Base-by-base conservation (phyloP, 2,797 vertebrate species). In the Sylvilagus floridanus region DNA sequence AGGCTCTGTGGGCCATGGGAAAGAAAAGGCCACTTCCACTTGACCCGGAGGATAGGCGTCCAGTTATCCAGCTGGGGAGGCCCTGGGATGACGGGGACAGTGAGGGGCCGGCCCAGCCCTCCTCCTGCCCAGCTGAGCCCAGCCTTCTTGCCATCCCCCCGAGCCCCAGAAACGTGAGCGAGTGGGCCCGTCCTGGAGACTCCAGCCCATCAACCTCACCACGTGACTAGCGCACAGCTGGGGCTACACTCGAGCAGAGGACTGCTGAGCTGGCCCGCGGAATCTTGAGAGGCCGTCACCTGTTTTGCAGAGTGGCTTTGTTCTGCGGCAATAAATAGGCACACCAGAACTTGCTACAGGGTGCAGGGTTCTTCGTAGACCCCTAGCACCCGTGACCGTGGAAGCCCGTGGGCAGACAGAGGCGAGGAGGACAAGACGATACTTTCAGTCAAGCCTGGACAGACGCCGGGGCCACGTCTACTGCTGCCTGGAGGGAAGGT, bases 271-370 rank as follows among this genome's bases (percentile, higher is more conserved):
- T 54, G 78, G 57, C 65, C 60, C 60, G 37, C 35, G 75, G 24
- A 83, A 50, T 89, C 75, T 35, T 1, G 24, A n/a, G 37, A 87
- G 79, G 68, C 35, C 24, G 83, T 52, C 75, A 65, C n/a, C 5
- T 32, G 16, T 42, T 90, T 77, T 68, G 30, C 84, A 47, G 42
- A 86, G 57, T 77, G 52, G 60, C 42, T 78, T 93, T 93, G 69
- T 85, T 69, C 77, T 63, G 32, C 60, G 26, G 42, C 83, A 90
- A 69, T 8, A 68, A 26, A 91, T 77, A 91, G 81, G 60, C 72
- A 71, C 76, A 62, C 54, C 24, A 65, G 57, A 75, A 79, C 32
- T n/a, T 71, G 63, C 42, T 66, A 13, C 11, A 24, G 32, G 13
- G 17, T 84, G 62, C 69, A 28, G 24, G 65, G 54, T 66, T 22